These are phyloP conservation scores for Oreochromis grahami DNA, from an alignment of 2,797 vertebrate genomes.

Conservation along the genomic window DNA sequence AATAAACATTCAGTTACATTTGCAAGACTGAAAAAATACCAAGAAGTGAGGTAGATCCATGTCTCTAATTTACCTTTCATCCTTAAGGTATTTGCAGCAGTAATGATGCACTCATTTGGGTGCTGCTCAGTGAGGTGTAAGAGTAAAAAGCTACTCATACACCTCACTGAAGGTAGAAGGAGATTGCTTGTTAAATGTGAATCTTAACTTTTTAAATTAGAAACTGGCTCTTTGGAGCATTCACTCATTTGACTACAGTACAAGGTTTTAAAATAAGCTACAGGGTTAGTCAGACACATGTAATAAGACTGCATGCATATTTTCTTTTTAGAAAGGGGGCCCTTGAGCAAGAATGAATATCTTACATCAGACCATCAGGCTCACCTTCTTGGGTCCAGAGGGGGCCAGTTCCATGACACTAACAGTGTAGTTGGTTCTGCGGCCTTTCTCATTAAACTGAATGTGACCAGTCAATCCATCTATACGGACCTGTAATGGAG, in stretches of 20 bases:
- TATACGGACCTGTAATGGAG: constrained; percentile 83
- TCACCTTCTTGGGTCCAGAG: constrained; percentile 92
- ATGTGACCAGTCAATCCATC: constrained; percentile 96
- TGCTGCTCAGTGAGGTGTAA: not conserved
- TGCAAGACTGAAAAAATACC: not conserved
- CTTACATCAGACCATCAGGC: not conserved
- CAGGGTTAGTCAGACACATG: not conserved
- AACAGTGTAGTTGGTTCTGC: constrained; percentile 94
- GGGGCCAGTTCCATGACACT: constrained; percentile 93
- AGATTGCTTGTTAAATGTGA: not conserved
- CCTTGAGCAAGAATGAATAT: not conserved
- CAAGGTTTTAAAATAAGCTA: not conserved
- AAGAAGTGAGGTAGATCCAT: not conserved
- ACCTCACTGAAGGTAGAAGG: not conserved
- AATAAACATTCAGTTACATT: not conserved
- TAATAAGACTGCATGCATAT: not conserved
- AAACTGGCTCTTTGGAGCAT: not conserved
- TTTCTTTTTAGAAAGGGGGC: not conserved
- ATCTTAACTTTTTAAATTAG: not conserved
- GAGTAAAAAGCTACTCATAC: not conserved
- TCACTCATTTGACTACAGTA: not conserved
- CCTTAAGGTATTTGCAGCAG: not conserved
- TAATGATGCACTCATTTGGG: not conserved
- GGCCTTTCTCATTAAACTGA: constrained; percentile 97
- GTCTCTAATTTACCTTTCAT: not conserved